Base-by-base conservation (phyloP, 2,888 invertebrate species). In the Acanthopleura granulata region DNA sequence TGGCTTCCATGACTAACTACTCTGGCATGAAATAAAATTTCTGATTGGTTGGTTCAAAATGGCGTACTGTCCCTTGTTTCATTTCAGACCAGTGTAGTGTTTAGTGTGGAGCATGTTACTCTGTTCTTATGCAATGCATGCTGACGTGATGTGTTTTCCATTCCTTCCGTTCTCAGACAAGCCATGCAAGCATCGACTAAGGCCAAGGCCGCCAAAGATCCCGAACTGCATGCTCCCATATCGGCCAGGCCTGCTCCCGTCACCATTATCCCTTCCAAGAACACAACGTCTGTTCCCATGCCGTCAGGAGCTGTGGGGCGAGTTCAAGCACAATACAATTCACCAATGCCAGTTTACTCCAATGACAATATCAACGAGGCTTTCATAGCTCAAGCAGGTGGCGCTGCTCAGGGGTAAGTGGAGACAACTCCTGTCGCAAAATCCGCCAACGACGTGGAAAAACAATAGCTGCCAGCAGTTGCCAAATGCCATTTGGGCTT, bases 191-290 rank as follows among this genome's bases (percentile, higher is more conserved):
- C 57, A n/a, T 57, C 57, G n/a, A 12, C 22, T 22, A 57, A 57
- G 22, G 15, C 66, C 18, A 66, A 66, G 25, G 66, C 15, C 66
- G 16, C 66, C 22, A 66, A 66, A 66, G 29, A 18, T 6, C 66
- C 66, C 22, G 25, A 66, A 66, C 66, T 66, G 66, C 66, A 66
- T 66, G 66, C 66, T 27, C 66, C 66, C 22, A 25, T 66, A 27
- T 66, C 27, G 16, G 66, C 66, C 16, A 22, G 66, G 16, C 66
- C 29, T 1, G 66, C 66, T 27, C 66, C 66, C 66, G 29, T 6
- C 66, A 66, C 66, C 4, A 66, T 66, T 27, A 66, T 25, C 15
- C 25, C 66, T 3, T 27, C 66, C 22, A 66, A 66, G 66, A 66
- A 22, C 16, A 25, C 29, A 6, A 27, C 6, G 18, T 22, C 66